Evolutionary conservation across 1,140 invertebrate genomes (phyloP), one percentile per base, ranked within the genome.

Genomic region (Hormaphis cornu): DNA sequence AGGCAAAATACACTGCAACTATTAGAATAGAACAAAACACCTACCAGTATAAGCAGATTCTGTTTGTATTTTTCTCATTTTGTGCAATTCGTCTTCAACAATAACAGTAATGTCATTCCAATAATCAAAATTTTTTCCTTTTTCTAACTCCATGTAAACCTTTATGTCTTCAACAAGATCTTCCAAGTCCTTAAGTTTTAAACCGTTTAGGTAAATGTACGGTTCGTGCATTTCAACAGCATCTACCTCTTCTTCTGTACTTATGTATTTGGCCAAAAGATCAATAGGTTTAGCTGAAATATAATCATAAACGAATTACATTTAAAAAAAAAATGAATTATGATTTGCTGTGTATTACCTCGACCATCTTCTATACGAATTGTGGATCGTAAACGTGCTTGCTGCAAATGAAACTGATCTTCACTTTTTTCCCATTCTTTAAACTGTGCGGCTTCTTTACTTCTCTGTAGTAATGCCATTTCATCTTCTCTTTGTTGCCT

Each of bases 151-250:
- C 75, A 90, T 89, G 76, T 92, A 93, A 18, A 92, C 85, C 79
- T 95, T 93, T 70, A 99, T 99, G 78, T 99, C 97, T 75, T 93
- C 95, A 5, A 98, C 81, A 0, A 99, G 79, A 81, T 99, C 97
- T 78, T 99, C 97, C n/a, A 99, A 81, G 79, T 99, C 96, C 72
- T 89, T 86, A 9, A 92, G 85, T 6, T 89, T 88, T 28, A 98
- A 79, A 2, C 95, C 96, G 77, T 95, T 91, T 0, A 99, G 81
- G 77, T 97, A 95, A 0, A 91, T 93, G 75, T 97, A 98, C 0
- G 97, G 96, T 78, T 99, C 95, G 76, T 97, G 93, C 91, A 99
- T 95, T 81, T 98, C 95, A 26, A 97, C 89, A 3, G 92, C 90
- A 78, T 93, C 89, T 35, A 92, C 89, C 74, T 93, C 88, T 75